A percentile compares a stretch with the other conserved stretches of the same genome.
Evolutionary conservation across 2,113 vertebrate genomes (phyloP).

Genomic region (Ondatra zibethicus): DNA sequence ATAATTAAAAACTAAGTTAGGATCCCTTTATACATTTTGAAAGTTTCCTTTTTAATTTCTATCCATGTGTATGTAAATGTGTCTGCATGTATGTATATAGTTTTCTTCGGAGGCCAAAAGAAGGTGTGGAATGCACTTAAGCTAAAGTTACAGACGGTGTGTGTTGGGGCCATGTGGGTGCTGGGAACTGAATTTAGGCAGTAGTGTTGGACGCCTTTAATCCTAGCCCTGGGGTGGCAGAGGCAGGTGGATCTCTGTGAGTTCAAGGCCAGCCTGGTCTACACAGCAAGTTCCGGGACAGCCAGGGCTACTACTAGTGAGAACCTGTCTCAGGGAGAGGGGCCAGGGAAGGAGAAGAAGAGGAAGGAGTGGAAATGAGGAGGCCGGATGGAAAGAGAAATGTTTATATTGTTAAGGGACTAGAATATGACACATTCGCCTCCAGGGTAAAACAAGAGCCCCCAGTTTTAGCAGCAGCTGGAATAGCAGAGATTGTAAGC

Average conservation of each 20-base stretch:
- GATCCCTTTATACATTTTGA: neutral
- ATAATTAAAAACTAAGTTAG: neutral
- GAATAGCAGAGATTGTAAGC: neutral
- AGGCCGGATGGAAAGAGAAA: neutral
- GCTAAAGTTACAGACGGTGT: neutral
- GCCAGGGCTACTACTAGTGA: neutral
- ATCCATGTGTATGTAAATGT: neutral
- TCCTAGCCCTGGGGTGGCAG: neutral
- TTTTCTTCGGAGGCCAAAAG: neutral
- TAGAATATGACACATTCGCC: slow-evolving; percentile 72
- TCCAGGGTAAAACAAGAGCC: slow-evolving; percentile 15
- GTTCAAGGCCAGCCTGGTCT: neutral
- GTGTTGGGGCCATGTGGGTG: accelerated
- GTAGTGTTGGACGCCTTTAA: too few relatives aligned
- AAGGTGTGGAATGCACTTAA: too few relatives aligned
- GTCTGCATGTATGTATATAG: too few relatives aligned
- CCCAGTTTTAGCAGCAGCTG: neutral
- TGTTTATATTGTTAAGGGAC: neutral
- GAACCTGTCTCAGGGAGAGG: neutral
- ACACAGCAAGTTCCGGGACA: neutral
- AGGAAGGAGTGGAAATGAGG: neutral
- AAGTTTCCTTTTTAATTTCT: neutral
- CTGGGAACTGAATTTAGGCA: neutral
- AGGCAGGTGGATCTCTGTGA: too few relatives aligned
- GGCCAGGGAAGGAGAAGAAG: neutral